Evolutionary conservation across 1,140 invertebrate species (phyloP).

Genomic region (Pteromalus puparum): DNA sequence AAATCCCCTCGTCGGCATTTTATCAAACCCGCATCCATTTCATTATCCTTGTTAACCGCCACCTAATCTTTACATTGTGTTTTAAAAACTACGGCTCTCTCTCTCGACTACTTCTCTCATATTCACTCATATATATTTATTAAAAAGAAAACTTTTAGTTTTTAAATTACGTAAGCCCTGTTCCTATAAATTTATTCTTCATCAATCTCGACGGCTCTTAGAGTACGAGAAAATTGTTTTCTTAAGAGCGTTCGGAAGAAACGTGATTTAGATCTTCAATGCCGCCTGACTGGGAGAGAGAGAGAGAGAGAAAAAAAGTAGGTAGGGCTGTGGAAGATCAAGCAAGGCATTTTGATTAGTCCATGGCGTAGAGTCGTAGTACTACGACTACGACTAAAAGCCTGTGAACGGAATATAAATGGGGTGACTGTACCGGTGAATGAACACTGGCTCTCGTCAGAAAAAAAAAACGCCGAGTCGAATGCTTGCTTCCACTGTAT

Average conservation of each 20-base stretch:
- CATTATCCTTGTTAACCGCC: background rate
- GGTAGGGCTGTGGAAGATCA: background rate
- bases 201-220: too few relatives aligned
- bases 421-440: background rate
- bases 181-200: too few relatives aligned
- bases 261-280: background rate
- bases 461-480: background rate
- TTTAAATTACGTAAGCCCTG: too few relatives aligned
- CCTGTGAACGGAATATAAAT: background rate
- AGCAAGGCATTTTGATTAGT: background rate
- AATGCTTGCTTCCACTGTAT: background rate
- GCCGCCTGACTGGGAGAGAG: too few relatives aligned
- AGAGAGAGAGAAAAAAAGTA: background rate
- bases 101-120: background rate
- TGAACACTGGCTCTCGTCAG: background rate
- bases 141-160: too few relatives aligned
- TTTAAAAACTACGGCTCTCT: background rate
- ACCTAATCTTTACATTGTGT: background rate
- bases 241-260: background rate
- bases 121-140: too few relatives aligned
- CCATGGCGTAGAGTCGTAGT: background rate
- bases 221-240: background rate
- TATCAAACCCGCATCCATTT: background rate
- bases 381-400: background rate
- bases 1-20: background rate